A percentile compares a stretch with the other conserved stretches of the same genome.
Conservation (phyloP, 2,113 vertebrate species). For the Cairina moschata region DNA sequence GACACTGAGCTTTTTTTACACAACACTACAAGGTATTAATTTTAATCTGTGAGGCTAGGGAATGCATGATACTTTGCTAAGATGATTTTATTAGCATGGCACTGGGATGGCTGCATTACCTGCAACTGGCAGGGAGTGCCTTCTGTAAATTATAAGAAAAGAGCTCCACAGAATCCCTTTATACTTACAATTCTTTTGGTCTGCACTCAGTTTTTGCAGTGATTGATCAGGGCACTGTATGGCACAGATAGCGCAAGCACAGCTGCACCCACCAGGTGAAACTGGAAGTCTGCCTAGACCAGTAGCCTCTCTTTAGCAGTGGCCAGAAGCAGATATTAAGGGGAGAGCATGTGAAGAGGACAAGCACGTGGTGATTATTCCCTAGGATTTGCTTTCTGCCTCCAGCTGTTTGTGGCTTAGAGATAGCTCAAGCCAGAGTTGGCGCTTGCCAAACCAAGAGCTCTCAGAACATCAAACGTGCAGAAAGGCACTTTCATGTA, state of each 20-base stretch:
- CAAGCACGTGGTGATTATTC: neutral
- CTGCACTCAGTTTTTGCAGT: neutral
- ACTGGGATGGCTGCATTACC: neutral
- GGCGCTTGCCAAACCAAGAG: neutral
- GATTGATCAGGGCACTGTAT: neutral
- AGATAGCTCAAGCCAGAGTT: neutral
- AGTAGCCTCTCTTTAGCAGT: neutral
- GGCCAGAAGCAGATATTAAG: neutral
- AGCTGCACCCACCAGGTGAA: neutral
- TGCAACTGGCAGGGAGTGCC: neutral
- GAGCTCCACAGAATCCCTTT: neutral
- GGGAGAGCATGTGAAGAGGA: neutral
- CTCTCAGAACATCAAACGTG: slow-evolving; percentile 48
- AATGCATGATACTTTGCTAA: neutral
- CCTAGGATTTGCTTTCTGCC: neutral
- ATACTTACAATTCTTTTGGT: neutral
- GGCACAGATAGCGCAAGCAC: neutral
- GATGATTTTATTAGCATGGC: slow-evolving; percentile 49
- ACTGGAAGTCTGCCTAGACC: neutral
- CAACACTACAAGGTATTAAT: neutral
- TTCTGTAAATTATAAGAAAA: neutral
- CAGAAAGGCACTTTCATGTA: slow-evolving; percentile 44
- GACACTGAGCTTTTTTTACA: slow-evolving; percentile 30
- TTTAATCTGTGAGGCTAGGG: neutral
- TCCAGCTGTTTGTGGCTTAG: slow-evolving; percentile 33